phyloP scores from a whole-genome alignment of 2,888 invertebrate genomes.

The Aethes cnicana region DNA sequence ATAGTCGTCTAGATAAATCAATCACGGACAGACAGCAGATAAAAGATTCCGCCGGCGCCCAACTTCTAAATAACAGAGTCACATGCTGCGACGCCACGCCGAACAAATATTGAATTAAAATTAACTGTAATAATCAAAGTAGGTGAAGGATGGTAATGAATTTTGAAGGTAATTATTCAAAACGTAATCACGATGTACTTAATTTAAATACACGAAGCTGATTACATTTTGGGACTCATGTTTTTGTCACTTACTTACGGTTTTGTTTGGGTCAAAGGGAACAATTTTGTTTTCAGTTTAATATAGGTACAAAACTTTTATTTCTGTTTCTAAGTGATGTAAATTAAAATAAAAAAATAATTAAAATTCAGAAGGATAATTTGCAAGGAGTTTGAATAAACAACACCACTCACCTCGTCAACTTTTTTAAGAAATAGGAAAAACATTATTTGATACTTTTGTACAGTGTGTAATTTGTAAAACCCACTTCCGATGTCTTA shows the following conservation, averaged over 20 bases:
- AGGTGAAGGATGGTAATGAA: slow-evolving; percentile 45
- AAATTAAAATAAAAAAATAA: too few relatives aligned
- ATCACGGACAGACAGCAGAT: slow-evolving; percentile 56
- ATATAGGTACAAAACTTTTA: background rate
- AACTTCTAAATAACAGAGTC: slow-evolving; percentile 53
- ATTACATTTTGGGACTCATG: slow-evolving; percentile 9
- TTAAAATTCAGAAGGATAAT: too few relatives aligned
- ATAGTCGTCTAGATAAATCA: slow-evolving; percentile 65
- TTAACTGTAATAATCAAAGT: slow-evolving; percentile 47
- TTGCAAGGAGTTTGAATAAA: too few relatives aligned
- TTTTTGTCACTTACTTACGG: too few relatives aligned
- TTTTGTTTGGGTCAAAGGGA: too few relatives aligned
- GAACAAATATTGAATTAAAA: slow-evolving; percentile 53
- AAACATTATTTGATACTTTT: too few relatives aligned
- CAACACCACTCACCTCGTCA: too few relatives aligned
- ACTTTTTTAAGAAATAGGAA: too few relatives aligned
- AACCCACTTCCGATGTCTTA: background rate
- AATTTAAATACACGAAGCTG: slow-evolving; percentile 12
- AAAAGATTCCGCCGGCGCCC: slow-evolving; percentile 55
- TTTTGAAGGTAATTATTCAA: slow-evolving; percentile 21
- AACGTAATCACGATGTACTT: slow-evolving; percentile 15
- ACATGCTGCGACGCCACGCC: slow-evolving; percentile 62
- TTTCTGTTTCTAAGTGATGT: too few relatives aligned
- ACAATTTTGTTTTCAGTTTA: too few relatives aligned
- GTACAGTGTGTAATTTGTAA: too few relatives aligned